These are phyloP conservation scores for Drosophila persimilis DNA, from an alignment of 1,140 invertebrate species.

Conservation along the genomic window DNA sequence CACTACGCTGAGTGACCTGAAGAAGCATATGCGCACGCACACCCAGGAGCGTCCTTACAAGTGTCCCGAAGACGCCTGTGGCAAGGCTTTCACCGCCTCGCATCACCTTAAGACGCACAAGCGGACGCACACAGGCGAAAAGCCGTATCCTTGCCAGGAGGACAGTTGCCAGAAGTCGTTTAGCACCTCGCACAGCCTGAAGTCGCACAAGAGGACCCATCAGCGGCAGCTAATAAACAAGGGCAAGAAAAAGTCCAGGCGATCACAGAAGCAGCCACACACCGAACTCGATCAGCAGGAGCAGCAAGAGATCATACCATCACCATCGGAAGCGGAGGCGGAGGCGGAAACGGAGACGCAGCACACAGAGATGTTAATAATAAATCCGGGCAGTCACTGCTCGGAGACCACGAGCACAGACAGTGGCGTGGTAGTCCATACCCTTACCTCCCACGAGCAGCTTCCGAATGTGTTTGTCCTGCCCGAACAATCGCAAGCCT, in stretches of 20 bases:
- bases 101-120: slow-evolving; percentile 95
- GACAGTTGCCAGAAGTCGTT: slow-evolving; percentile 90
- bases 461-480: slow-evolving; percentile 57
- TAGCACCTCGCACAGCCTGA: slow-evolving; percentile 91
- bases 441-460: slow-evolving; percentile 28
- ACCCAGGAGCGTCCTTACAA: slow-evolving; percentile 96
- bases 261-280: slow-evolving; percentile 19
- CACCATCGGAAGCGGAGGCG: slow-evolving; percentile 8
- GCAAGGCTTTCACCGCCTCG: slow-evolving; percentile 95
- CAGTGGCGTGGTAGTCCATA: slow-evolving; percentile 53
- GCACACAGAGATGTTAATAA: slow-evolving; percentile 38
- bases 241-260: slow-evolving; percentile 60
- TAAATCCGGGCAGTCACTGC: slow-evolving; percentile 55
- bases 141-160: slow-evolving; percentile 90
- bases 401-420: slow-evolving; percentile 63
- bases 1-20: slow-evolving; percentile 95
- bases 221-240: slow-evolving; percentile 72
- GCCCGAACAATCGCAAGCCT: slow-evolving; percentile 85
- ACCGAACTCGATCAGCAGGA: slow-evolving; percentile 17
- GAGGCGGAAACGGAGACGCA: slow-evolving; percentile 17
- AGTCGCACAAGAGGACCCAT: slow-evolving; percentile 90
- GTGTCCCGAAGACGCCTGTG: slow-evolving; percentile 92
- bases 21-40: slow-evolving; percentile 96
- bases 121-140: slow-evolving; percentile 84
- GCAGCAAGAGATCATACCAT: slow-evolving; percentile 5